phyloP scores from a whole-genome alignment of 2,113 vertebrate genomes.

The Percopsis transmontana region DNA sequence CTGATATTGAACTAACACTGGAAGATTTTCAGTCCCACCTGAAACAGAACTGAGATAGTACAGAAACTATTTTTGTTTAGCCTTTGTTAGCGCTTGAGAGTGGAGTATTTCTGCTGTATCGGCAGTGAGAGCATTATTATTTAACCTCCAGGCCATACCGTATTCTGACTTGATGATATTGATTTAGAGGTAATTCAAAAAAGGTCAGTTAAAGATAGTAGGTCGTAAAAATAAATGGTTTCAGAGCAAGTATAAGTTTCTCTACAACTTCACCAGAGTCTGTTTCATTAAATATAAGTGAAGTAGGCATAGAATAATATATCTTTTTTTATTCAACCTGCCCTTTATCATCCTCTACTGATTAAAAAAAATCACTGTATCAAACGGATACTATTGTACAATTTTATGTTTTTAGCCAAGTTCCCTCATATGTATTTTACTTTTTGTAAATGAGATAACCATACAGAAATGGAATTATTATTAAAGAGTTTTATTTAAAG shows the following conservation, averaged over 20 bases:
- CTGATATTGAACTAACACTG: conserved; percentile 63
- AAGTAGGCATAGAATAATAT: conserved; percentile 42
- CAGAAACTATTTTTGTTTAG: conserved; percentile 48
- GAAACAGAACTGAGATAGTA: conserved; percentile 43
- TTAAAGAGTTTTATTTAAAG: conserved; percentile 94
- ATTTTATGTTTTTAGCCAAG: conserved; percentile 64
- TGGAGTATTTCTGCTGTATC: conserved; percentile 7
- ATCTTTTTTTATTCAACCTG: conserved; percentile 44
- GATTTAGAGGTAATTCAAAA: conserved; percentile 32
- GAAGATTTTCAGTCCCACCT: conserved; percentile 46
- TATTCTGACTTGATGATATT: conserved; percentile 18
- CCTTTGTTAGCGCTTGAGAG: conserved; percentile 2
- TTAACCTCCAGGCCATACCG: conserved; percentile 31
- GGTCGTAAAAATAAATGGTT: conserved; percentile 35
- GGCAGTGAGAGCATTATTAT: conserved; percentile 34
- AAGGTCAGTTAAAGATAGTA: conserved; percentile 22
- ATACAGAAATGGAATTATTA: conserved; percentile 82
- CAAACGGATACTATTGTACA: conserved; percentile 51
- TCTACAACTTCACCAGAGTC: not conserved
- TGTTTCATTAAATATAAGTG: conserved; percentile 34
- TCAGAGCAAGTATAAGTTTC: conserved; percentile 28
- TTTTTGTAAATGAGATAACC: conserved; percentile 90
- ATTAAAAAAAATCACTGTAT: conserved; percentile 65
- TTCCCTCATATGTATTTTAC: conserved; percentile 67
- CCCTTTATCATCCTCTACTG: conserved; percentile 57